These are phyloP conservation scores for Neocrepidodera transversa DNA, from an alignment of 2,888 invertebrate species.

Conservation along the genomic window DNA sequence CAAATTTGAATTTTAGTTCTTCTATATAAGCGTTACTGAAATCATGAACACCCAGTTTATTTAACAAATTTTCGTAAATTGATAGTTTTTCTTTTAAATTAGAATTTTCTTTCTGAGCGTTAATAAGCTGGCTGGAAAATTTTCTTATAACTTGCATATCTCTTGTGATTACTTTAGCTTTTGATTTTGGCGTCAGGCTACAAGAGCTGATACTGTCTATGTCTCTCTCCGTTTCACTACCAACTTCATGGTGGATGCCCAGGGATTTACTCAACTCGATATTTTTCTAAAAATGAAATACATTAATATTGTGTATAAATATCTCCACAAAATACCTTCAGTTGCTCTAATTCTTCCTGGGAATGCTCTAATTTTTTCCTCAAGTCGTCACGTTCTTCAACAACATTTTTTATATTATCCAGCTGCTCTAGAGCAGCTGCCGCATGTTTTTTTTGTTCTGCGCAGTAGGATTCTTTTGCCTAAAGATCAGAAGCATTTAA, in stretches of 20 bases:
- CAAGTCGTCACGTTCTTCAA: constrained; percentile 50
- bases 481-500: constrained; percentile 29
- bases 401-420: constrained; percentile 51
- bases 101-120: constrained; percentile 53
- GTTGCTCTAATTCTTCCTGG: constrained; percentile 45
- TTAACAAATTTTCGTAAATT: constrained; percentile 36
- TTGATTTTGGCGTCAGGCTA: constrained; percentile 47
- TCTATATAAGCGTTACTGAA: constrained; percentile 24
- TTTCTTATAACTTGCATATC: constrained; percentile 54
- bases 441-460: constrained; percentile 48
- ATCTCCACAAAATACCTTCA: constrained; percentile 34
- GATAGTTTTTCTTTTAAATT: constrained; percentile 44
- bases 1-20: constrained; percentile 39
- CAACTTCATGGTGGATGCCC: constrained; percentile 3
- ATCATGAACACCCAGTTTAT: constrained; percentile 25
- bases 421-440: constrained; percentile 52
- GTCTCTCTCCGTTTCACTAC: neutral
- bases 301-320: too few species aligned
- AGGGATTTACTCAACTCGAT: constrained; percentile 19
- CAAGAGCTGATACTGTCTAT: neutral
- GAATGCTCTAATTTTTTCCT: constrained; percentile 48
- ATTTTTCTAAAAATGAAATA: constrained; percentile 31
- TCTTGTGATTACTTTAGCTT: constrained; percentile 50
- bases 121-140: constrained; percentile 53
- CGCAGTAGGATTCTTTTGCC: constrained; percentile 50